Evolutionary conservation across 1,140 invertebrate species (phyloP), one percentile per base, ranked within the genome.

Genomic region (Pseudobourletiella spinata): DNA sequence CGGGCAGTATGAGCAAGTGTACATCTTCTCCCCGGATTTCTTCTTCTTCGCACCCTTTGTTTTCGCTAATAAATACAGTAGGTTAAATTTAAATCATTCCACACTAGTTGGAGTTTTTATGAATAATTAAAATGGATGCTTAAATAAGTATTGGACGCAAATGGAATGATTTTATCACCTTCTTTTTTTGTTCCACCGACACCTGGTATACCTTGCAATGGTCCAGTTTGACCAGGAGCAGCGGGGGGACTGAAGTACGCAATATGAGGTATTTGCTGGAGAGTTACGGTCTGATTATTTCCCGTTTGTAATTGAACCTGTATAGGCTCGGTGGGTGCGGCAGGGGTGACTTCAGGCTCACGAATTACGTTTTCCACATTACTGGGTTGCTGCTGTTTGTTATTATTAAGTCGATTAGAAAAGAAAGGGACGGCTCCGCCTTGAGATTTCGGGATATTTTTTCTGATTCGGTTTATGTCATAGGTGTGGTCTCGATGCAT

Each of bases 401-500:
- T 35, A 24, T 3, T 15, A 15, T 48, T 29, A 3, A 48, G 11
- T 16, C 57, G 43, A 26, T 60, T 61, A 28, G 59, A 25, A 55
- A 58, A 55, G 54, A 63, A 42, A 29, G 69, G 28, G 22, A 61
- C 59, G 35, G 57, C 52, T 51, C 54, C 60, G 14, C 63, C 64
- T 51, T 64, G 56, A 57, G 63, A 64, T 59, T 55, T 60, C 3
- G 48, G 46, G 18, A 76, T 75, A 63, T 80, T 76, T 64, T 82
- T 79, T 58, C 86, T 77, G 66, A 91, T 91, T 71, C 84, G 82
- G 67, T 89, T 86, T n/a, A 91, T 78, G 66, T 91, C 88, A 72
- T 93, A 93, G 1, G 71, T 39, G 32, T 87, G 83, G 63, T 92
- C 90, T 3, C 87, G 81, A 71, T 93, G 90, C 86, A 94, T 93